Base-by-base conservation (phyloP, 2,888 invertebrate species). In the Catocala sponsa region DNA sequence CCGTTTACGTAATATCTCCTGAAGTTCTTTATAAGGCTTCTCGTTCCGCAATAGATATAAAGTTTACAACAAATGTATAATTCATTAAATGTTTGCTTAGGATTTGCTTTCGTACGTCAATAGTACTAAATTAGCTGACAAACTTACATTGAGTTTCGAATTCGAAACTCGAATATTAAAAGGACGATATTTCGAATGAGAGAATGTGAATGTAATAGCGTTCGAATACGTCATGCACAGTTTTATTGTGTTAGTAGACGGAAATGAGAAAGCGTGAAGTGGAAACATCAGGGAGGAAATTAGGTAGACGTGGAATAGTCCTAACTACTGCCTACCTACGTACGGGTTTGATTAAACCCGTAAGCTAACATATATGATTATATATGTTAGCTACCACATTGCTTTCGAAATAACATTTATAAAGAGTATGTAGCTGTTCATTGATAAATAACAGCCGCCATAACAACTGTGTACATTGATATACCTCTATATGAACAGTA, bases 261-360 rank as follows among this genome's bases (percentile, higher is more conserved):
- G 65, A 72, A 72, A 72, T 72, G 54, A 52, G 67, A 68, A 67
- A 65, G 48, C 46, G 43, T 54, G 44, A 50, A 54, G 54, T 54
- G 52, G 46, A 64, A 74, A 62, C 50, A 32, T 57, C 43, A 25
- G 10, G 12, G 51, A 65, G 65, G 57, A 65, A 63, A 68, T 73
- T 54, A 65, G 49, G 48, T 32, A 62, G 7, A 53, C 49, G 6
- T 35, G 35, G 35, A 5, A 35, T 4, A 7, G 15, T 15, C 15
- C 15, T 15, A 15, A 15, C 15, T 15, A 2, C 15, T 15, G 15
- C 15, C 15, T 15, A 15, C 15, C 15, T 15, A 15, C 15, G 25
- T 25, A 25, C 25, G 2, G 25, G 25, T 25, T 25, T 25, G 2
- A 2, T n/a, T n/a, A n/a, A n/a, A n/a, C n/a, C n/a, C n/a, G n/a